Base-by-base conservation (phyloP, 2,888 invertebrate genomes). In the Slavum lentiscoides region DNA sequence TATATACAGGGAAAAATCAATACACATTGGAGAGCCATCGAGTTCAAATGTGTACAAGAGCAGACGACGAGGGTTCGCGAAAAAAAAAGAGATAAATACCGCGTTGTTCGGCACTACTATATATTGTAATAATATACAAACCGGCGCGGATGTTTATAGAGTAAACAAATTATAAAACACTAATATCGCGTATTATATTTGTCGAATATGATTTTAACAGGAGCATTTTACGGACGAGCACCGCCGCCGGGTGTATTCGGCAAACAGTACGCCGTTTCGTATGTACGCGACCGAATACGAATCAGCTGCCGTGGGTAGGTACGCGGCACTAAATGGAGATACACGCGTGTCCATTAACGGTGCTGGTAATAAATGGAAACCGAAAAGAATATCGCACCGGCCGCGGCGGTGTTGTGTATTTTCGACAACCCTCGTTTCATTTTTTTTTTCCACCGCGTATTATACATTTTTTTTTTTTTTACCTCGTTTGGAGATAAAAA, bases 171-270 rank as follows among this genome's bases (percentile, higher is more conserved):
- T 80, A 80, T 72, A 80, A n/a, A 30, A 30, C 30, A 30, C 23
- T 72, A 72, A 80, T 80, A 80, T 80, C 72, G 43, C 30, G 30
- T 30, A 30, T 30, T 77, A 69, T 39, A 53, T 69, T 69, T 39
- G 53, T 70, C 21, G 59, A 17, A 68, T 43, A 59, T 19, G 19
- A 58, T 69, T 21, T 69, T 37, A 21, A n/a, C 7, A 21, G 72
- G 72, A 66, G 55, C 72, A 80, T 80, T 80, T 80, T 59, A 80
- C 80, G 80, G 80, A 72, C 68, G 75, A 76, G 68, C 23, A 59
- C 55, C 64, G 72, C 72, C 80, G 30, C 2, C 30, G 80, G 72
- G 64, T 64, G 80, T n/a, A 43, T 80, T 80, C 70, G 64, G 58
- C 80, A 80, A 80, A 80, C 64, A 72, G 39, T 30, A 7, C 5